Percentiles rank a stretch among this genome's conserved stretches.
These are phyloP conservation scores for Nematopogon swammerdamellus DNA, from an alignment of 2,888 invertebrate genomes.

Conservation along the genomic window DNA sequence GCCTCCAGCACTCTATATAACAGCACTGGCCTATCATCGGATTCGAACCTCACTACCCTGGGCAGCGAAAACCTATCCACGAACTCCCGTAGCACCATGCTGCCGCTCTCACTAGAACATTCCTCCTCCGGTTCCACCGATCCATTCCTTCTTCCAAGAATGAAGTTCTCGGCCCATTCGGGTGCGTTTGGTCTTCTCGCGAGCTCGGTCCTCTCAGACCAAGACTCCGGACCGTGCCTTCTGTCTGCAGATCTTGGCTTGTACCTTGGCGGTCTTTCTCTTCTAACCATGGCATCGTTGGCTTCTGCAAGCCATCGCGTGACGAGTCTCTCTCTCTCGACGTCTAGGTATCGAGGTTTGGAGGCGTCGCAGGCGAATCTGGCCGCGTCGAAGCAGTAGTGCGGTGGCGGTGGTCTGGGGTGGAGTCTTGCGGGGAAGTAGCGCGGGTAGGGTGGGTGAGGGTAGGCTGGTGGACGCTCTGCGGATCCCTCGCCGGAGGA, in stretches of 20 bases:
- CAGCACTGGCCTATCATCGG: conserved; percentile 57
- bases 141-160: conserved; percentile 36
- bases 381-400: conserved; percentile 52
- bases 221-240: conserved; percentile 27
- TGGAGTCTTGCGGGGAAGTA: conserved; percentile 41
- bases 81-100: conserved; percentile 54
- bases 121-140: conserved; percentile 42
- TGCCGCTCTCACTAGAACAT: conserved; percentile 33
- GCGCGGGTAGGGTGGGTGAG: conserved; percentile 43
- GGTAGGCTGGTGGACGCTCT: conserved; percentile 50
- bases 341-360: conserved; percentile 46
- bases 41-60: conserved; percentile 55
- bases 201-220: conserved; percentile 37
- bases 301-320: conserved; percentile 52
- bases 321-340: conserved; percentile 44
- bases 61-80: conserved; percentile 61
- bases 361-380: conserved; percentile 51
- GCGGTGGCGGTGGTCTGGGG: conserved; percentile 40
- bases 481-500: conserved; percentile 40
- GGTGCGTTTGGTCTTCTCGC: conserved; percentile 35
- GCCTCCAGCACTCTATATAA: conserved; percentile 61
- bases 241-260: conserved; percentile 48
- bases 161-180: conserved; percentile 47
- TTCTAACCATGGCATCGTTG: conserved; percentile 42
- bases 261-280: conserved; percentile 43